Evolutionary conservation across 2,797 vertebrate species (phyloP), one percentile per base, ranked within the genome.

Genomic region (Phoxinus dragarum): DNA sequence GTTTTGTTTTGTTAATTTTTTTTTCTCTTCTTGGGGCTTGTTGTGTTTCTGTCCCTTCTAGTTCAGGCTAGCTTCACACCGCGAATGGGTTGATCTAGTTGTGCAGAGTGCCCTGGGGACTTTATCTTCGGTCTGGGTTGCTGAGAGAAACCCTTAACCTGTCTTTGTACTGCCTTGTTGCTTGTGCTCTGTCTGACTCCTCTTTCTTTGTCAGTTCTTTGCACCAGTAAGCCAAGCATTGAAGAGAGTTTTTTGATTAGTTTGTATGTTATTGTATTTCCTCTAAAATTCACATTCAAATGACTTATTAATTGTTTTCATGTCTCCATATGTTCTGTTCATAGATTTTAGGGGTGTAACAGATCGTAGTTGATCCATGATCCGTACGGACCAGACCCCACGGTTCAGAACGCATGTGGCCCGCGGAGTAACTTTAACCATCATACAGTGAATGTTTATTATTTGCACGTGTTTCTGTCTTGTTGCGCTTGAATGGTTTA

Each of bases 1-100:
- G n/a, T 42, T 42, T 61, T 42, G 54, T 49, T 59, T 81, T 42
- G 2, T 16, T 38, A 0, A 8, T 16, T 4, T 31, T 47, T 47
- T 59, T 84, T 84, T n/a, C n/a, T 52, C 16, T 68, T 40, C 21
- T 72, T 82, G 12, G 14, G 34, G 14, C 21, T 71, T 71, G 34
- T 69, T 84, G 21, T 64, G 49, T 38, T 80, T 36, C n/a, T 66
- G 27, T 31, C 47, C 14, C n/a, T 40, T 68, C 27, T 80, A 44
- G 17, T 79, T 66, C 40, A 14, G 44, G 34, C 42, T 67, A 52
- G 23, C 64, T 54, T 3, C 11, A 17, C 36, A 77, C 19, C 1
- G 40, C 0, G 0, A n/a, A 78, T 34, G n/a, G 38, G 10, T 56
- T 78, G 36, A 44, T 84, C 19, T 69, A 10, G 49, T 61, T 84